phyloP scores from a whole-genome alignment of 2,113 vertebrate species.

The Ochotona princeps region DNA sequence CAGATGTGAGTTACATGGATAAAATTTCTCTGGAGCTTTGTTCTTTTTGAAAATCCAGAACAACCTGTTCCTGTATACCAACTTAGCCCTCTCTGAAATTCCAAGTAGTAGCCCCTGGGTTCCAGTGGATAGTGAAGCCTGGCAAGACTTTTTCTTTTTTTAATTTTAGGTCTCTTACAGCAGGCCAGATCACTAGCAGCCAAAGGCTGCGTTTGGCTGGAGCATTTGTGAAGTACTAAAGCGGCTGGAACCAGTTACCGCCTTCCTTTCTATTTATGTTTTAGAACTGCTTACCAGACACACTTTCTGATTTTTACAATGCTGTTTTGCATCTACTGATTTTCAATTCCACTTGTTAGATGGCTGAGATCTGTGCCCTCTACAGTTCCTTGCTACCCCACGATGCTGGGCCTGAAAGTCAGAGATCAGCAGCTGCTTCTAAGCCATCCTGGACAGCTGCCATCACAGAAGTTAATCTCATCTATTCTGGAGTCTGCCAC shows the following conservation, averaged over 20 bases:
- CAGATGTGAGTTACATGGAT: not conserved
- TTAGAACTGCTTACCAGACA: not conserved
- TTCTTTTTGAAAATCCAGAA: not conserved
- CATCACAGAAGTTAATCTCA: conserved; percentile 9
- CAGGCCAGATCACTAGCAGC: not conserved
- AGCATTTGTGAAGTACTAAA: not conserved
- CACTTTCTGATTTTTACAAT: not conserved
- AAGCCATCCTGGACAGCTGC: conserved; percentile 35
- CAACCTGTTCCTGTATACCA: not conserved
- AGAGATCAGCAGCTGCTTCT: conserved; percentile 30
- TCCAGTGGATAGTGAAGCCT: not conserved
- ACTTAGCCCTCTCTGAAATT: not conserved
- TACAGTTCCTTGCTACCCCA: not conserved
- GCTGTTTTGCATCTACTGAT: conserved; percentile 17
- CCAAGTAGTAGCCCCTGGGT: not conserved
- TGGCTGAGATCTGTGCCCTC: not conserved
- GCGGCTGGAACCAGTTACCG: not conserved
- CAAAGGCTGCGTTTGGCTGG: not conserved
- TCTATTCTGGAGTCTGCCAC: not conserved
- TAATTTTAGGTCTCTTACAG: not conserved
- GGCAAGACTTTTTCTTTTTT: not conserved
- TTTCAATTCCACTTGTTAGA: conserved; percentile 27
- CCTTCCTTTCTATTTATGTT: not conserved
- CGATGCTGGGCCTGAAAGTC: conserved; percentile 6
- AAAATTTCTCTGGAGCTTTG: not conserved